These are phyloP conservation scores for Sebastes kiyomatsui DNA, from an alignment of 2,797 vertebrate species.

Conservation along the genomic window DNA sequence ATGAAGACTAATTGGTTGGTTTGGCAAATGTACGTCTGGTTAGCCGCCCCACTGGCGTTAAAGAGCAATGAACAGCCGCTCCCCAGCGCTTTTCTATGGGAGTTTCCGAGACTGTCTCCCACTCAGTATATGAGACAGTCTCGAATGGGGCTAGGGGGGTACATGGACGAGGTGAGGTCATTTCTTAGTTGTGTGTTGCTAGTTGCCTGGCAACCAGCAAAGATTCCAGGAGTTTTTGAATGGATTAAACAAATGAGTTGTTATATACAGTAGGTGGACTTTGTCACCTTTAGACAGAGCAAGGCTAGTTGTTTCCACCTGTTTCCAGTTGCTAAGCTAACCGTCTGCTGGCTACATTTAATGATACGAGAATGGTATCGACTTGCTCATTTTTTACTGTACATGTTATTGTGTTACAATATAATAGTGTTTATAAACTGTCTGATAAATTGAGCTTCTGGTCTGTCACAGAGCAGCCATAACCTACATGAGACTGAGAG, in stretches of 20 bases:
- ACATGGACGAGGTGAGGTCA: background rate
- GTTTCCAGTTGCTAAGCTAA: background rate
- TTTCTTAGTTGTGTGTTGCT: background rate
- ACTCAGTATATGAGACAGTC: background rate
- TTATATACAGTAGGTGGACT: no score
- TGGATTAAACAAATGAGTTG: background rate
- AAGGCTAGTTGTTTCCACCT: no score
- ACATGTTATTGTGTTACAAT: background rate
- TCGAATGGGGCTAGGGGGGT: no score
- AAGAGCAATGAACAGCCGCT: background rate
- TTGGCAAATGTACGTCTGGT: background rate
- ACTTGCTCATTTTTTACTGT: background rate
- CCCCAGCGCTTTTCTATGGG: background rate
- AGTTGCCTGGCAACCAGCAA: background rate
- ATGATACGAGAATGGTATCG: background rate
- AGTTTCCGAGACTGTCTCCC: background rate
- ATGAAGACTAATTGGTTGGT: background rate
- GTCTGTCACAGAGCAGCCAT: background rate
- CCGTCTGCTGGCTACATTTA: background rate
- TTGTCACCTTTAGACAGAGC: background rate
- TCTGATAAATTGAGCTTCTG: background rate
- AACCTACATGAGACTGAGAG: constrained; percentile 13
- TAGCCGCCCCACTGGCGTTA: background rate
- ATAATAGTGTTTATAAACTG: background rate
- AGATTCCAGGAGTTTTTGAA: background rate